Percentiles rank a stretch among this genome's conserved stretches.
Evolutionary conservation across 2,113 vertebrate species (phyloP).

Genomic region (Sigmodon hispidus): DNA sequence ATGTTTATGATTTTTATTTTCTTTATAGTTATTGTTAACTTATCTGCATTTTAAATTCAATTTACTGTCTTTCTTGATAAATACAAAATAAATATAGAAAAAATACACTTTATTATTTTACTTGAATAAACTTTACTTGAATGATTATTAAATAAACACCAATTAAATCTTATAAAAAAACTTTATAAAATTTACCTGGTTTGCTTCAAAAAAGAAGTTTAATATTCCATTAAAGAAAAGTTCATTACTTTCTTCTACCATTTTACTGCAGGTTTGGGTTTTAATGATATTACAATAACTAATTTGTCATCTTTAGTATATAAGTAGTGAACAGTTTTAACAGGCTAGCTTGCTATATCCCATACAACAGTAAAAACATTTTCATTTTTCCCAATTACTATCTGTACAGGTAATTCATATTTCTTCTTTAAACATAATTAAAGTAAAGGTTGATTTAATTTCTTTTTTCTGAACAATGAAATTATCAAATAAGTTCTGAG

Average conservation of each 20-base stretch:
- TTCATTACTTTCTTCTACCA: background rate
- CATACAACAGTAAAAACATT: conserved; percentile 83
- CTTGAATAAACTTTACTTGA: background rate
- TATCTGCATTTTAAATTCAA: too few relatives aligned
- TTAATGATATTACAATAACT: conserved; percentile 73
- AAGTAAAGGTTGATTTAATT: conserved; percentile 86
- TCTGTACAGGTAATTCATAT: conserved; percentile 87
- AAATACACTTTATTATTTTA: too few relatives aligned
- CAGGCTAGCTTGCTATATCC: conserved; percentile 81
- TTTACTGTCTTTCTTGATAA: too few relatives aligned
- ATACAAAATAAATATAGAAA: too few relatives aligned
- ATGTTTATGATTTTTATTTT: too few relatives aligned
- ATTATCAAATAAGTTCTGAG: conserved; percentile 89
- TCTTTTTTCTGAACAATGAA: conserved; percentile 85
- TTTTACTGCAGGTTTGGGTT: conserved; percentile 61
- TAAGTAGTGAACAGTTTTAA: conserved; percentile 83
- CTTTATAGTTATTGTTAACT: too few relatives aligned
- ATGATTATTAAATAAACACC: background rate
- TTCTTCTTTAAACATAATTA: conserved; percentile 87
- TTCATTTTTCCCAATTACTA: conserved; percentile 86
- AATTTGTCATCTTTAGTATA: conserved; percentile 81
- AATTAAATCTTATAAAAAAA: background rate
- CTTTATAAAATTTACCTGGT: background rate
- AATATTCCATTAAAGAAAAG: conserved; percentile 28
- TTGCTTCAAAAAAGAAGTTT: background rate